Conservation (phyloP, 2,113 vertebrate species). For the Carassius gibelio region DNA sequence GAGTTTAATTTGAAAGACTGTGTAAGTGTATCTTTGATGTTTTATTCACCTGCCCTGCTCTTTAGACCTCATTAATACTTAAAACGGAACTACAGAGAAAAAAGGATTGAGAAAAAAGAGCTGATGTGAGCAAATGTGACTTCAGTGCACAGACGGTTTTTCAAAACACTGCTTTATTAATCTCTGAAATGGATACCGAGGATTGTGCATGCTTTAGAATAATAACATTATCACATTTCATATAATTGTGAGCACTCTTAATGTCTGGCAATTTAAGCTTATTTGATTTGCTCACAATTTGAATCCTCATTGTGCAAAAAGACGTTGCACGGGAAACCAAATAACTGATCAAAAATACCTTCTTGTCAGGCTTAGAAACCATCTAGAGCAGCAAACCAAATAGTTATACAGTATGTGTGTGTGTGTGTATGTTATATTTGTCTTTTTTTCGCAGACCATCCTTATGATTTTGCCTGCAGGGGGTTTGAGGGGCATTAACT, state of each 20-base stretch:
- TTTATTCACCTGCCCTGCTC: conserved; percentile 47
- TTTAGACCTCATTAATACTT: conserved; percentile 55
- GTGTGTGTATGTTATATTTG: neutral
- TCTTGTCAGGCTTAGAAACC: neutral
- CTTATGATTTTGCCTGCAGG: conserved; percentile 25
- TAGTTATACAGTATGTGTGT: neutral
- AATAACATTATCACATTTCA: neutral
- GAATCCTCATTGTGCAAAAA: neutral
- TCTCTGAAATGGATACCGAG: conserved; percentile 25
- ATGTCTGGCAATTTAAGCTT: neutral
- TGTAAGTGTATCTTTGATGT: conserved; percentile 53
- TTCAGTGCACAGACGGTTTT: conserved; percentile 2
- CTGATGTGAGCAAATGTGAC: conserved; percentile 13
- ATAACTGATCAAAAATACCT: neutral
- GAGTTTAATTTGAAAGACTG: conserved; percentile 47
- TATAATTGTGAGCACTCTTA: conserved; percentile 5
- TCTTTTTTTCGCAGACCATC: neutral
- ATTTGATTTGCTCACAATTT: neutral
- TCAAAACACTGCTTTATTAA: neutral
- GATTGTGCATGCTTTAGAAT: neutral
- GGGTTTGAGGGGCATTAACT: conserved; percentile 42
- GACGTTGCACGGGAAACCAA: neutral
- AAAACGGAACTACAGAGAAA: conserved; percentile 33
- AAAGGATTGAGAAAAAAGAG: conserved; percentile 29
- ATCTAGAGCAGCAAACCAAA: neutral